A percentile compares a stretch with the other conserved stretches of the same genome.
Evolutionary conservation across 2,113 vertebrate species (phyloP).

Genomic region (Machaerirhynchus nigripectus): DNA sequence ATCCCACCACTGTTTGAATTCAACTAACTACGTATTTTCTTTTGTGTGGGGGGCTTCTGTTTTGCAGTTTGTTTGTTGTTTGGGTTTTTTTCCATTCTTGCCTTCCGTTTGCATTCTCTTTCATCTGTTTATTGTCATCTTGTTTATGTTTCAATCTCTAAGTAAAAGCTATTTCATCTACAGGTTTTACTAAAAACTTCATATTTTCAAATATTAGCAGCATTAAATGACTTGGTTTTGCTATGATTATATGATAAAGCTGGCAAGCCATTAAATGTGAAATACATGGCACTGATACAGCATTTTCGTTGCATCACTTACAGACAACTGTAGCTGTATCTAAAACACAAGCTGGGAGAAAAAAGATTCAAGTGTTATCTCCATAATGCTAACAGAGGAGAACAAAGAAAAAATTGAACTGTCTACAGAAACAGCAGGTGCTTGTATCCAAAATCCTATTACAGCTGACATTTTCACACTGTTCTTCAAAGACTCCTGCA

Average conservation of each 20-base stretch:
- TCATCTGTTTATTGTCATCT: background rate
- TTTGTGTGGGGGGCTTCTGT: background rate
- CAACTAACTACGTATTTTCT: background rate
- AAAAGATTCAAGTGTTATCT: background rate
- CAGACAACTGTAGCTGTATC: background rate
- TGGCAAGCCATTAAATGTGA: background rate
- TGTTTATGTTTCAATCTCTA: background rate
- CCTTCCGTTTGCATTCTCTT: background rate
- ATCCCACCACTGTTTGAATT: background rate
- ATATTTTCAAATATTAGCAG: background rate
- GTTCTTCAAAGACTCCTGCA: constrained; percentile 14
- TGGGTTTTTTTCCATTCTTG: background rate
- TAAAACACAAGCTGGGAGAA: background rate
- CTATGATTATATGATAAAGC: accelerated
- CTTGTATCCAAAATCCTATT: background rate
- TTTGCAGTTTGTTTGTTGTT: background rate
- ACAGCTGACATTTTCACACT: background rate
- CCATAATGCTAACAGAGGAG: background rate
- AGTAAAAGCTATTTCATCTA: background rate
- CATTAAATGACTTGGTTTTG: background rate
- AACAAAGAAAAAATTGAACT: background rate
- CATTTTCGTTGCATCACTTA: background rate
- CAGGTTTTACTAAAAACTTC: background rate
- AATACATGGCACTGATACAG: background rate
- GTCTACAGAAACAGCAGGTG: background rate